Base-by-base conservation (phyloP, 2,113 vertebrate genomes). In the Odontesthes bonariensis region DNA sequence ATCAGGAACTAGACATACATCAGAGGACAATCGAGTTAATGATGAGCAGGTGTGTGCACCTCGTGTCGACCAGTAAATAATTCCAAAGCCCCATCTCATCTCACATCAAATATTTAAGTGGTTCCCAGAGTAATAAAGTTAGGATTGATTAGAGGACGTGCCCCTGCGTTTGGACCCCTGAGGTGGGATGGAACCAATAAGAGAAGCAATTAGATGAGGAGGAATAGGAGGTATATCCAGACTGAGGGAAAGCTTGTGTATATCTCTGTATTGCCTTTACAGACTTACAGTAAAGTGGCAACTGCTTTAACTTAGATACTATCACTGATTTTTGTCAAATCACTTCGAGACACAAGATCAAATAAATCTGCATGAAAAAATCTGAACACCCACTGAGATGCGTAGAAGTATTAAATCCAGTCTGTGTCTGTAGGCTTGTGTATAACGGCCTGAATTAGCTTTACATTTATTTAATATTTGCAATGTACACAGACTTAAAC, bases 81-180 rank as follows among this genome's bases (percentile, higher is more conserved):
- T 78, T 82, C 71, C 55, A 76, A 69, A 55, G 61, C 44, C 53
- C 83, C 70, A 62, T 86, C 70, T 83, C 70, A 57, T 69, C 79
- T 63, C 68, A 65, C 81, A 88, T 89, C 33, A 90, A 91, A 88
- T 88, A 91, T 92, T 89, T 70, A 87, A 84, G 82, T 79, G 58
- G 54, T 61, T 87, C 61, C 55, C 56, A 35, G 65, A 84, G 86
- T 86, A 88, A 90, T 90, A 88, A 88, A 89, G 83, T 86, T 83
- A 54, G 83, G 73, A 91, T 79, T 87, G 91, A 91, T 91, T 88
- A 75, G 62, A 86, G 64, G 78, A 86, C 49, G 56, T 47, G 75
- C 19, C 76, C 73, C 44, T 51, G 33, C 53, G 23, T 87, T 75
- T 33, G 75, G 75, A 81, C 0, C 82, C 85, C 84, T 54, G 58